Base-by-base conservation (phyloP, 2,888 invertebrate genomes). In the Fragum fragum region DNA sequence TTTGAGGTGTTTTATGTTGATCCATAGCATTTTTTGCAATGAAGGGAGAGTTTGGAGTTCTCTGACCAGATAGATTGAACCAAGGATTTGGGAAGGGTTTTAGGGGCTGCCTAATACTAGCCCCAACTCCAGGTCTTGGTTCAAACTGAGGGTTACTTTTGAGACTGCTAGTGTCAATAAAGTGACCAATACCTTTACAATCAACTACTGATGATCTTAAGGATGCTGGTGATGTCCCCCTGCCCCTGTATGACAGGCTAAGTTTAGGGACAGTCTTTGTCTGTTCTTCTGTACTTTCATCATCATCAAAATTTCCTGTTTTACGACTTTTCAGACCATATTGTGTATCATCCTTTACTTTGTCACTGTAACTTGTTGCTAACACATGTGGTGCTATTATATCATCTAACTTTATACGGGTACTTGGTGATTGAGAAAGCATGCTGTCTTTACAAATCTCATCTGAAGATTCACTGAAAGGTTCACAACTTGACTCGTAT, bases 351-450 rank as follows among this genome's bases (percentile, higher is more conserved):
- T 16, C 47, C n/a, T 14, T 14, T 14, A 47, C n/a, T 47, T 47
- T 47, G 47, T 47, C 47, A 47, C 47, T 47, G 3, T 18, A 16
- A 29, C n/a, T 28, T 11, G 21, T 57, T 3, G n/a, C 21, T 28
- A 57, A 57, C 2, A 23, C 21, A 26, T 57, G 57, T 21, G 23
- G 23, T 28, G 28, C 14, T 57, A 26, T 57, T 16, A 18, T n/a
- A 18, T 5, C 3, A 16, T 47, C 47, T 9, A 47, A 47, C n/a
- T 47, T 47, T n/a, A 47, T 47, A n/a, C n/a, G n/a, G 26, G 61
- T 70, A 11, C 47, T 53, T 18, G 71, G 71, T 21, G 71, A 71
- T 29, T 71, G 71, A 7, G 71, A 71, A 0, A 53, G 23, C 18
- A 55, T 23, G 53, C 55, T 53, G 18, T 53, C 71, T 55, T 57